Conservation (phyloP, 2,888 invertebrate species). For the Pantelozetes paolii region DNA sequence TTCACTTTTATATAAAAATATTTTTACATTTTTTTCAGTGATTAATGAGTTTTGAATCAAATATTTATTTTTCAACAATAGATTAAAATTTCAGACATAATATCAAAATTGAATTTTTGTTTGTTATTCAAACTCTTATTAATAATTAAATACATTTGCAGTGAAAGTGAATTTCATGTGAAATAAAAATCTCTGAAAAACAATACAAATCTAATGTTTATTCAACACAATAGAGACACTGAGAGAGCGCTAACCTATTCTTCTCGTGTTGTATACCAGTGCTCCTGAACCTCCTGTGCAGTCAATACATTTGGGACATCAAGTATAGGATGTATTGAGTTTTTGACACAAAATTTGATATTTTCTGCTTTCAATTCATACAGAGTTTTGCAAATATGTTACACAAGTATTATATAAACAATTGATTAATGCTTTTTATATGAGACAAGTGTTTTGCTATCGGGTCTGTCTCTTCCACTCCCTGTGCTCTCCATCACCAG, state of each 20-base stretch:
- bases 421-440: slow-evolving; percentile 29
- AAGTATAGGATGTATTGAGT: too few species aligned
- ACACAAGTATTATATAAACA: neutral
- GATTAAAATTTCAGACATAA: too few species aligned
- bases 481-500: neutral
- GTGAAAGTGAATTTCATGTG: too few species aligned
- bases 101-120: too few species aligned
- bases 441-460: slow-evolving; percentile 10
- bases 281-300: too few species aligned
- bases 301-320: neutral
- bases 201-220: neutral
- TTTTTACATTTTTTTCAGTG: neutral
- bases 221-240: too few species aligned
- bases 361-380: neutral
- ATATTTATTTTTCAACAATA: slow-evolving; percentile 24
- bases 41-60: slow-evolving; percentile 24
- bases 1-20: too few species aligned
- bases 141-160: neutral
- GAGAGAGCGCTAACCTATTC: too few species aligned
- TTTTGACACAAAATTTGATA: slow-evolving; percentile 11
- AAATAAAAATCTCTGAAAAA: slow-evolving; percentile 2
- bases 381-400: neutral
- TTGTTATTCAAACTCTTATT: too few species aligned
- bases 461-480: neutral
- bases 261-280: too few species aligned